Base-by-base conservation (phyloP, 2,797 vertebrate genomes). In the Taenioides sp. region DNA sequence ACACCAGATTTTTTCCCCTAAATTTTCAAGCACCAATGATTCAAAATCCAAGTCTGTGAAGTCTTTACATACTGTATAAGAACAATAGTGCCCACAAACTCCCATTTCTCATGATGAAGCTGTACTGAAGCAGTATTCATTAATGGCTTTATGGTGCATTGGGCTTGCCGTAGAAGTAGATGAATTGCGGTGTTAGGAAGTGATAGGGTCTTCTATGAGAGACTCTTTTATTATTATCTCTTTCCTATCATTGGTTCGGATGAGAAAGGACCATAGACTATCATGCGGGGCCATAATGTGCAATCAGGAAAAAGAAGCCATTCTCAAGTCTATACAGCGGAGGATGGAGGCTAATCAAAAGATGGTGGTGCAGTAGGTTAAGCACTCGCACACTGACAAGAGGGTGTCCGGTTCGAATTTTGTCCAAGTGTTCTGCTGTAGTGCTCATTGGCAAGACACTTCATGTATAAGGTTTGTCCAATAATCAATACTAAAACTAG, bases 321-420 rank as follows among this genome's bases (percentile, higher is more conserved):
- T 74, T 70, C 80, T 47, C 40, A 80, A 80, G 79, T 73, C 31
- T 77, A 61, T 85, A 83, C 84, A 90, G 86, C 81, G 25, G 11
- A 40, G 74, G 65, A 62, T 83, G 80, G 76, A 75, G 84, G 79
- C 83, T 89, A 87, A 92, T 93, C 80, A 89, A 79, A 17, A 76
- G 73, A 16, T 7, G 25, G 52, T 23, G 52, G 52, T 11, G 52
- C 7, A 11, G 52, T 23, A n/a, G 2, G 20, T 22, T 10, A 11
- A 54, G 20, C 20, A 22, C 14, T 47, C 14, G 0, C 43, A 14
- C 1, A 17, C 43, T 47, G 43, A 47, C 14, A 47, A 47, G 43
- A 47, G 43, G 40, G 40, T 14, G 4, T 11, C 2, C 0, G 40
- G 40, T 43, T 43, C 40, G 1, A 14, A 4, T 27, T 43, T 43